Conservation (phyloP, 2,888 invertebrate species). For the Mesopsocus fuscifrons region DNA sequence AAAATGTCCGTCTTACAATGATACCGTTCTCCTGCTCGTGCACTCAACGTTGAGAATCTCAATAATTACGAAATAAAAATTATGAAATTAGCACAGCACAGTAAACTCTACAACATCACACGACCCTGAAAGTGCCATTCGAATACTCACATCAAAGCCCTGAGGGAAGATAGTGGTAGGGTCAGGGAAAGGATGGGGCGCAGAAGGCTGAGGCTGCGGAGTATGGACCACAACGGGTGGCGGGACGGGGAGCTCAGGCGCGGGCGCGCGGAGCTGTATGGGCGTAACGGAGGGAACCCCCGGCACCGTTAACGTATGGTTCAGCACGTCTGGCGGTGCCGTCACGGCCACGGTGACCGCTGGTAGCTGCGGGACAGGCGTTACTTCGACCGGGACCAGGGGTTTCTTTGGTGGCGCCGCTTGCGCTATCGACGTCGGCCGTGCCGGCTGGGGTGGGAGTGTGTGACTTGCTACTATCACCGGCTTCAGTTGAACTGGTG, state of each 20-base stretch:
- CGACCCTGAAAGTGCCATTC: not conserved
- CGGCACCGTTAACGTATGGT: not conserved
- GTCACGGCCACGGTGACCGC: not conserved
- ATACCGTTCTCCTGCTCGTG: too few relatives aligned
- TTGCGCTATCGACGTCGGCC: conserved; percentile 22
- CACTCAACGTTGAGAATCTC: too few relatives aligned
- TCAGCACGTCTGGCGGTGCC: conserved; percentile 6
- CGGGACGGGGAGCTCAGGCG: conserved; percentile 11
- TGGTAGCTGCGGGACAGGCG: conserved; percentile 8
- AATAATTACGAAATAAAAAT: not conserved
- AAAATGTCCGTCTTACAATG: too few relatives aligned
- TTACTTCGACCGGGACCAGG: conserved; percentile 22
- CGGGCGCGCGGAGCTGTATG: conserved; percentile 9
- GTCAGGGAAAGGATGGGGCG: conserved; percentile 8
- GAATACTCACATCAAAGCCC: conserved; percentile 7
- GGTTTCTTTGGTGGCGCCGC: conserved; percentile 25
- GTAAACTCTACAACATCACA: not conserved
- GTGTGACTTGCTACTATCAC: conserved; percentile 24
- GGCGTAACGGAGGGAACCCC: conserved; percentile 9
- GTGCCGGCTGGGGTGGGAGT: conserved; percentile 20
- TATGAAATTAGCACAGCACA: not conserved
- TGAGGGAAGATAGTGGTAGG: conserved; percentile 3
- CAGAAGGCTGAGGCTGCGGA: not conserved
- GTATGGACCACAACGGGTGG: not conserved
- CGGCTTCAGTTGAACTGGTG: conserved; percentile 16